phyloP scores from a whole-genome alignment of 2,888 invertebrate genomes.

The Chrysolina haemoptera region DNA sequence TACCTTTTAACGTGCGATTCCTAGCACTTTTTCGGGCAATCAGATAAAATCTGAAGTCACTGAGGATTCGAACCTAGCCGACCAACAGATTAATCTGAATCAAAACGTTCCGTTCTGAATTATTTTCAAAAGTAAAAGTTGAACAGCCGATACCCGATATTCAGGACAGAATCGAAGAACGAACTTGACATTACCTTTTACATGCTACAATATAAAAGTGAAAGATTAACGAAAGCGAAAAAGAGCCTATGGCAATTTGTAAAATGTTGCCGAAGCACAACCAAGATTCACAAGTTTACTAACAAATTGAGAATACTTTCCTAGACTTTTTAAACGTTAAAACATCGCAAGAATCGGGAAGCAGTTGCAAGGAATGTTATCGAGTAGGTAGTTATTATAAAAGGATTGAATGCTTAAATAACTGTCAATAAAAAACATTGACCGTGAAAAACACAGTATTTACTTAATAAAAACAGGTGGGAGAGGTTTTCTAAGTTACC shows the following conservation, averaged over 20 bases:
- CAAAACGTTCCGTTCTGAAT: background rate
- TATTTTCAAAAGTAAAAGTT: constrained; percentile 26
- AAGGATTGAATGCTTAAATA: background rate
- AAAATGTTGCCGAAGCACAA: background rate
- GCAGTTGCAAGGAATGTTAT: background rate
- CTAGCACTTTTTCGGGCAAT: too few relatives aligned
- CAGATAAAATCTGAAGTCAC: too few relatives aligned
- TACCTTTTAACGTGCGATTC: too few relatives aligned
- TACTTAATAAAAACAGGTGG: constrained; percentile 8
- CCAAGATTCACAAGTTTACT: background rate
- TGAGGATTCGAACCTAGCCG: too few relatives aligned
- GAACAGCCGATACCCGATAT: background rate
- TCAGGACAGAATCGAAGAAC: constrained; percentile 2
- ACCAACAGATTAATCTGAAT: background rate
- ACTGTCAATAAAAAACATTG: background rate
- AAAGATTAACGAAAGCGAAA: constrained; percentile 21
- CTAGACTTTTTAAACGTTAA: background rate
- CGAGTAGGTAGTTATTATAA: background rate
- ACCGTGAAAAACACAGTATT: background rate
- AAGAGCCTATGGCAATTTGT: background rate
- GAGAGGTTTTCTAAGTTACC: background rate
- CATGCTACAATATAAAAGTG: constrained; percentile 30
- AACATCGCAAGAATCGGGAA: too few relatives aligned
- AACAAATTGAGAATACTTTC: background rate
- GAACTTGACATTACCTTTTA: constrained; percentile 36